Conservation (phyloP, 2,888 invertebrate genomes). For the Acrobasis suavella region DNA sequence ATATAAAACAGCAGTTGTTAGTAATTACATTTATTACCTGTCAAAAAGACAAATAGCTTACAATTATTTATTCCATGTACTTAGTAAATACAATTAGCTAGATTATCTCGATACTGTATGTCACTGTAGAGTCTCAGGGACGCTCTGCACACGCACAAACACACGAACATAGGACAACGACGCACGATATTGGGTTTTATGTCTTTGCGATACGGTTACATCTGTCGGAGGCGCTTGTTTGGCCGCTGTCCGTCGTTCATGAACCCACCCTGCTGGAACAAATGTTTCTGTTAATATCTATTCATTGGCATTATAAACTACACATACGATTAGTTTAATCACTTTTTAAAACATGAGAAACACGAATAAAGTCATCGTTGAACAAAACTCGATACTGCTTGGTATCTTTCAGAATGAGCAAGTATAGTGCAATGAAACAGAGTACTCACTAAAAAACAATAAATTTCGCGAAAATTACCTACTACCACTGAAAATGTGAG, state of each 20-base stretch:
- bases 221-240: conserved; percentile 76
- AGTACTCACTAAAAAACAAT: no score
- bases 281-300: conserved; percentile 15
- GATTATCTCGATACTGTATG: conserved; percentile 62
- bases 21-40: conserved; percentile 79
- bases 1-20: conserved; percentile 47
- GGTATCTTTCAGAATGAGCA: no score
- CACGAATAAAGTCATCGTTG: no score
- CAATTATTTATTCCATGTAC: conserved; percentile 73
- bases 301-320: background rate
- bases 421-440: no score
- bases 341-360: no score
- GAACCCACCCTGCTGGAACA: conserved; percentile 64
- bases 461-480: no score
- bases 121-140: conserved; percentile 66
- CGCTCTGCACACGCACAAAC: conserved; percentile 59
- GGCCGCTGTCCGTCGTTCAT: conserved; percentile 80
- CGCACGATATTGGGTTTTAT: conserved; percentile 50
- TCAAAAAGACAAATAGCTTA: conserved; percentile 79
- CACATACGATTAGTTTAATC: no score
- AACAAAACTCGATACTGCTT: no score
- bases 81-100: conserved; percentile 82
- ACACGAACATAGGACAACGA: conserved; percentile 68
- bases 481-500: no score
- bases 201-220: conserved; percentile 54